Evolutionary conservation across 2,113 vertebrate species (phyloP).

Genomic region (Limanda limanda): DNA sequence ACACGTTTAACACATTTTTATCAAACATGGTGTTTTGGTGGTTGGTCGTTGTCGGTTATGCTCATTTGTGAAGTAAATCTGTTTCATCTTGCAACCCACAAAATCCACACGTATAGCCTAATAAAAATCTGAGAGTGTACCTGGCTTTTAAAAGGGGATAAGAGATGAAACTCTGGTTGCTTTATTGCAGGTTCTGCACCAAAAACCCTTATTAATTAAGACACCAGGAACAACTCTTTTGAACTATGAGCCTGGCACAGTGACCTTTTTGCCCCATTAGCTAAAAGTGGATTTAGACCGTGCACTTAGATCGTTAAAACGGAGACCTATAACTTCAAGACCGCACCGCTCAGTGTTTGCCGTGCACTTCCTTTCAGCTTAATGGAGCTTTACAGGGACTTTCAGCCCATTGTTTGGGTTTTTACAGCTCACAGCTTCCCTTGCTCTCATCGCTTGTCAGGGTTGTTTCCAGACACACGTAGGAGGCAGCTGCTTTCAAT

Average conservation of each 20-base stretch:
- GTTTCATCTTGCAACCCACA: no score
- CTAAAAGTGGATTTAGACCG: background rate
- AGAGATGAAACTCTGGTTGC: background rate
- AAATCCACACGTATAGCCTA: no score
- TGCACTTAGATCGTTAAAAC: background rate
- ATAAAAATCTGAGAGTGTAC: background rate
- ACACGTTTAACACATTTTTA: no score
- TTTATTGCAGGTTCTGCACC: background rate
- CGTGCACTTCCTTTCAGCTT: background rate
- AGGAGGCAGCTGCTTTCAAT: conserved; percentile 10
- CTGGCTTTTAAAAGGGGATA: background rate
- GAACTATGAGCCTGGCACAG: background rate
- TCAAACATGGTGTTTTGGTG: no score
- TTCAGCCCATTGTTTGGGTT: conserved; percentile 19
- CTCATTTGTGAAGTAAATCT: background rate
- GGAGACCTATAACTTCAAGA: background rate
- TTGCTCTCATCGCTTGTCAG: background rate
- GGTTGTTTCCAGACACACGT: background rate
- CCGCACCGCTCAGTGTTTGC: background rate
- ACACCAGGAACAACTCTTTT: background rate
- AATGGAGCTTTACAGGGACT: conserved; percentile 3
- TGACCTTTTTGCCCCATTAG: background rate
- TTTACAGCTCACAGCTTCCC: conserved; percentile 19
- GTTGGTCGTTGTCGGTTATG: background rate
- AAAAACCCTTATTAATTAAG: background rate